These are phyloP conservation scores for Cepphus grylle DNA, from an alignment of 2,113 vertebrate genomes.

Conservation along the genomic window DNA sequence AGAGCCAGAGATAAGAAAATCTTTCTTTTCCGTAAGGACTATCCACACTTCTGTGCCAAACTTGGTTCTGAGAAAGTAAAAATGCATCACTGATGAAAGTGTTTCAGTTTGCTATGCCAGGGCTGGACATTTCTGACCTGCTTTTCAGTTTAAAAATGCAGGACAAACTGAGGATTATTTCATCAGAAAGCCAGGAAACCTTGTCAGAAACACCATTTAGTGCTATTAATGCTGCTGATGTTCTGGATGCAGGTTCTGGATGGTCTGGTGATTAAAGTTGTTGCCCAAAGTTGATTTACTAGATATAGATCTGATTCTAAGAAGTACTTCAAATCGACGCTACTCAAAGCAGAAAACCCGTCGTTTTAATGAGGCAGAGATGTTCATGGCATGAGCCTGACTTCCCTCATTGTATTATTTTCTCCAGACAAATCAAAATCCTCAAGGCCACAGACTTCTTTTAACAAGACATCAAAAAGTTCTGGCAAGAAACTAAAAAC, in stretches of 20 bases:
- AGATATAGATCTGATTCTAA: not conserved
- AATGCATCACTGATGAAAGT: not conserved
- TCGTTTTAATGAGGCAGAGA: not conserved
- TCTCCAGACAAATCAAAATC: not conserved
- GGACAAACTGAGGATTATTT: not conserved
- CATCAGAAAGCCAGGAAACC: not conserved
- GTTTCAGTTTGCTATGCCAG: not conserved
- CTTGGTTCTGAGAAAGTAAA: not conserved
- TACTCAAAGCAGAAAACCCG: not conserved
- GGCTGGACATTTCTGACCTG: not conserved
- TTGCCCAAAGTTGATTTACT: not conserved
- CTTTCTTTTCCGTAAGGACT: not conserved
- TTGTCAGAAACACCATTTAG: not conserved
- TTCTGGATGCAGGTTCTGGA: not conserved
- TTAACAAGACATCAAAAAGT: not conserved
- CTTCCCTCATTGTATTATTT: not conserved
- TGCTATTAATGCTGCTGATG: not conserved
- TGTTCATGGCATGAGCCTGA: not conserved
- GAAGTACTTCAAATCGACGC: accelerated
- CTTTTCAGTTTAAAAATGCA: not conserved
- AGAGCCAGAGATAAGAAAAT: not conserved
- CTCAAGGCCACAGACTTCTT: not conserved
- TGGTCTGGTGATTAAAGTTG: not conserved
- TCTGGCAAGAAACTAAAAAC: not conserved
- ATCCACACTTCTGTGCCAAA: not conserved